These are phyloP conservation scores for Dasypogon diadema DNA, from an alignment of 2,888 invertebrate species.

Conservation along the genomic window DNA sequence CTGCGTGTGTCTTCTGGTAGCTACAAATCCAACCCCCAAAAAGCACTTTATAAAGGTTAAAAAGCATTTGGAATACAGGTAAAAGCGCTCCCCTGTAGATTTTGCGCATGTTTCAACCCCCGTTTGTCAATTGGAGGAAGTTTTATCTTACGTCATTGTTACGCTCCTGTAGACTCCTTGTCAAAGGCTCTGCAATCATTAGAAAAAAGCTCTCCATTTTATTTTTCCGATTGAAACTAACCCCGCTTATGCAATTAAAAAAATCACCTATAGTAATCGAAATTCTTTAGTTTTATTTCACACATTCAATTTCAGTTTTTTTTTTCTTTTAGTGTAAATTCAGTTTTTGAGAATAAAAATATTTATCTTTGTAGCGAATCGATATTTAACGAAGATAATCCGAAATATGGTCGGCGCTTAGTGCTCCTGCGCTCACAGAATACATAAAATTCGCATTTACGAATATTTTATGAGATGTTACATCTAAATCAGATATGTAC, in stretches of 20 bases:
- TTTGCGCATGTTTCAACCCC: slow-evolving; percentile 56
- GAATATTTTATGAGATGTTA: slow-evolving; percentile 16
- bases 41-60: slow-evolving; percentile 28
- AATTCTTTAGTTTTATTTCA: no score
- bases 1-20: slow-evolving; percentile 61
- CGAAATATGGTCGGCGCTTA: slow-evolving; percentile 6
- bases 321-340: no score
- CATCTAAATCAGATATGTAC: no score
- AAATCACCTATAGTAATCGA: no score
- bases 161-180: slow-evolving; percentile 16
- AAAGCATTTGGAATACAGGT: background rate
- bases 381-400: slow-evolving; percentile 8
- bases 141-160: slow-evolving; percentile 54
- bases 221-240: background rate
- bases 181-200: slow-evolving; percentile 11
- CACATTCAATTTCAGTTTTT: no score
- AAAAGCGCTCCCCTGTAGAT: slow-evolving; percentile 30
- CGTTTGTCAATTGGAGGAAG: slow-evolving; percentile 56
- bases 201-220: background rate
- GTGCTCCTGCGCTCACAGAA: background rate
- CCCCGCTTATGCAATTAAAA: no score
- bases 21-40: slow-evolving; percentile 58
- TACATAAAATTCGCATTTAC: background rate
- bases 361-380: background rate
- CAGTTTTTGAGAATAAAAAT: background rate